A percentile compares a stretch with the other conserved stretches of the same genome.
Conservation (phyloP, 2,113 vertebrate genomes). For the Hypanus sabinus region DNA sequence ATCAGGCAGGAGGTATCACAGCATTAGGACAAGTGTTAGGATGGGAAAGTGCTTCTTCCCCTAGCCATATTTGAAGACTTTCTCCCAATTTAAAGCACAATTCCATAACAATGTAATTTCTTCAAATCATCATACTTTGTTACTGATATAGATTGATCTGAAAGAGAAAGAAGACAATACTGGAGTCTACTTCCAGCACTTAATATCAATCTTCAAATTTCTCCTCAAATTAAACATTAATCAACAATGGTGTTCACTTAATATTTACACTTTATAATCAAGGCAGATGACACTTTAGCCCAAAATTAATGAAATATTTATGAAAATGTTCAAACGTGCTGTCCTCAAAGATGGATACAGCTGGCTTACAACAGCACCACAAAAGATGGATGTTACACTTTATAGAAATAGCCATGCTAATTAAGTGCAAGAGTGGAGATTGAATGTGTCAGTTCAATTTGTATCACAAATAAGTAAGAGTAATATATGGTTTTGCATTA, state of each 20-base stretch:
- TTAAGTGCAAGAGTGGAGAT: not conserved
- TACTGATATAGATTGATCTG: not conserved
- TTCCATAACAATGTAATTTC: not conserved
- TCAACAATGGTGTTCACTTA: not conserved
- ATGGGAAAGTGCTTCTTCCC: no score
- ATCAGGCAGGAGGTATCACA: no score
- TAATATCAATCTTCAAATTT: not conserved
- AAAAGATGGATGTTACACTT: not conserved
- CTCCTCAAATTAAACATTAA: not conserved
- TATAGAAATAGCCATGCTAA: not conserved
- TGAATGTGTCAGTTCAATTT: not conserved
- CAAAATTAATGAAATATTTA: not conserved
- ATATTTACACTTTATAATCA: not conserved
- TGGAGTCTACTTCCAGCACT: not conserved
- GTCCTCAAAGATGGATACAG: not conserved
- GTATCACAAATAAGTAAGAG: not conserved
- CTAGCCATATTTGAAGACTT: not conserved
- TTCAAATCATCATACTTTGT: not conserved
- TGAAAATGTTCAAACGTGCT: not conserved
- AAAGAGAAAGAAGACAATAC: not conserved
- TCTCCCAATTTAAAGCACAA: not conserved
- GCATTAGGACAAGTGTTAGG: no score
- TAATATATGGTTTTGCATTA: not conserved
- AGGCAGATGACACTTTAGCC: not conserved
- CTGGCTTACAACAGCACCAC: not conserved